These are phyloP conservation scores for Pandemis corylana DNA, from an alignment of 2,888 invertebrate genomes.

Conservation along the genomic window DNA sequence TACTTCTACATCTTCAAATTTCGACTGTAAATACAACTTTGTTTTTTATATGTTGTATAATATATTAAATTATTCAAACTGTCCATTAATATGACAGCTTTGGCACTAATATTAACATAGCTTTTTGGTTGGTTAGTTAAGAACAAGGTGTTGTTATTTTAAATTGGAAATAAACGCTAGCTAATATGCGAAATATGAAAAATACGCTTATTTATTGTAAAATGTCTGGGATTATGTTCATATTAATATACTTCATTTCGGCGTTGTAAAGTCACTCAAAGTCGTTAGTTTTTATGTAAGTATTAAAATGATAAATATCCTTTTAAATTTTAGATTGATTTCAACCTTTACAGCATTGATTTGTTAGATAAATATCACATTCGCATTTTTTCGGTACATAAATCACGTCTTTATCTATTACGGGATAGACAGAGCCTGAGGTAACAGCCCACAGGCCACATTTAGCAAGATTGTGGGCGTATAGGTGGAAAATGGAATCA, in stretches of 20 bases:
- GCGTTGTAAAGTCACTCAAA: background rate
- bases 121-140: slow-evolving; percentile 23
- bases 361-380: too few relatives aligned
- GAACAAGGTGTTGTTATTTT: slow-evolving; percentile 29
- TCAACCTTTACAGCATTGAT: too few relatives aligned
- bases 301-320: background rate
- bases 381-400: too few relatives aligned
- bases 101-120: slow-evolving; percentile 35
- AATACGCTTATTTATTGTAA: background rate
- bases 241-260: background rate
- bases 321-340: too few relatives aligned
- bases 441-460: too few relatives aligned
- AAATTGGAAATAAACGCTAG: slow-evolving; percentile 9
- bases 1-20: background rate
- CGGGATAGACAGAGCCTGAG: too few relatives aligned
- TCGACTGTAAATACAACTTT: slow-evolving; percentile 6
- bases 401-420: too few relatives aligned
- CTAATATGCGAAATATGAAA: background rate
- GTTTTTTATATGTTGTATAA: slow-evolving; percentile 26
- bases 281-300: background rate
- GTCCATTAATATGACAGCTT: slow-evolving; percentile 34
- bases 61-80: slow-evolving; percentile 33
- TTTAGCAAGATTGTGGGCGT: too few relatives aligned
- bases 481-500: too few relatives aligned
- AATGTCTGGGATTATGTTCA: background rate